Percentiles rank a stretch among this genome's conserved stretches.
phyloP scores from a whole-genome alignment of 2,888 invertebrate species.

The Ernsta delagoae region DNA sequence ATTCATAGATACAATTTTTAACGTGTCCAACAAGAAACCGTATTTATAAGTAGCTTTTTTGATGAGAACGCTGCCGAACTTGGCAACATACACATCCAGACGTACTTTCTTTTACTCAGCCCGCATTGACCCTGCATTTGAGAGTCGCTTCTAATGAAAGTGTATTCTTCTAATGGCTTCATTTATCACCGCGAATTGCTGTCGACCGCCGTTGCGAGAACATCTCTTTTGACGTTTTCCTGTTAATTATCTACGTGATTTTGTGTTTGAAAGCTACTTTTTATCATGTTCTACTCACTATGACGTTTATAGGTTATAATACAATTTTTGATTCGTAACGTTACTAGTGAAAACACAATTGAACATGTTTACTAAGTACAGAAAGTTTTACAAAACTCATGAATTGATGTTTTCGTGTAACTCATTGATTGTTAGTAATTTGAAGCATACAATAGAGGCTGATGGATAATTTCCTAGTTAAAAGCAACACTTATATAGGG shows the following conservation, averaged over 20 bases:
- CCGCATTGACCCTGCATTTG: slow-evolving; percentile 53
- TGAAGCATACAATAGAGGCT: no score
- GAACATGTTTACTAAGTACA: no score
- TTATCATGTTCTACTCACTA: background rate
- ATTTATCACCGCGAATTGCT: slow-evolving; percentile 46
- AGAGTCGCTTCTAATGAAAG: slow-evolving; percentile 53
- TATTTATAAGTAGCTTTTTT: no score
- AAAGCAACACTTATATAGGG: no score
- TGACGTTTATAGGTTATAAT: slow-evolving; percentile 8
- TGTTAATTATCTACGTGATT: slow-evolving; percentile 24
- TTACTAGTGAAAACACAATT: slow-evolving; percentile 8
- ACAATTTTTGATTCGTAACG: background rate
- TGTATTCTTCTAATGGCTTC: slow-evolving; percentile 51
- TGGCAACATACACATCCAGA: slow-evolving; percentile 32
- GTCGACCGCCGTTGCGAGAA: slow-evolving; percentile 20
- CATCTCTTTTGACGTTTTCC: slow-evolving; percentile 26
- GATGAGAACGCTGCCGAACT: slow-evolving; percentile 36
- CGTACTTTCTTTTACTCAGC: slow-evolving; percentile 44
- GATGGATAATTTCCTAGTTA: no score
- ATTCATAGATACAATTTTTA: no score
- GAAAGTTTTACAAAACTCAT: no score
- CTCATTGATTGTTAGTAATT: no score
- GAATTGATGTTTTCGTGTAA: no score
- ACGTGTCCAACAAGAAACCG: no score
- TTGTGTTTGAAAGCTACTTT: slow-evolving; percentile 16